phyloP scores from a whole-genome alignment of 2,888 invertebrate species.

The Meiosimyza platycephala region DNA sequence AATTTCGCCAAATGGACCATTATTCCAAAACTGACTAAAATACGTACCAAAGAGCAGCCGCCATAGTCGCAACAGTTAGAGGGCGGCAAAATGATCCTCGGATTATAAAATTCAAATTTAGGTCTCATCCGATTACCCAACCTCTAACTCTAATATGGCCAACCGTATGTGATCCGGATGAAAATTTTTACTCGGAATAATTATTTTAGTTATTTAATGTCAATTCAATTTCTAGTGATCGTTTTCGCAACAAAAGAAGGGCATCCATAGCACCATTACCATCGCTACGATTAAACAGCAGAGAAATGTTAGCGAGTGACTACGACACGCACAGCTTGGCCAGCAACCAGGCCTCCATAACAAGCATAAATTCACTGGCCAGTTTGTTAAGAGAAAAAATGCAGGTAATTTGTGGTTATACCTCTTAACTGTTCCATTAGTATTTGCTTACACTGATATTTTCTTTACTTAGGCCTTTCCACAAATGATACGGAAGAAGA shows the following conservation, averaged over 20 bases:
- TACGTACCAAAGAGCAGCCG: too few relatives aligned
- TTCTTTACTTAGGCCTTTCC: slow-evolving; percentile 74
- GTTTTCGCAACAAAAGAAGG: slow-evolving; percentile 73
- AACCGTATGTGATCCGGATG: too few relatives aligned
- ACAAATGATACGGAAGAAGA: slow-evolving; percentile 78
- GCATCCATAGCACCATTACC: slow-evolving; percentile 74
- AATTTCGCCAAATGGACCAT: too few relatives aligned
- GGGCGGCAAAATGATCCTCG: too few relatives aligned
- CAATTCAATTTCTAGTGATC: slow-evolving; percentile 69
- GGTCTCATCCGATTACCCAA: too few relatives aligned
- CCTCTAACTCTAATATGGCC: too few relatives aligned
- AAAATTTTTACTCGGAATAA: too few relatives aligned
- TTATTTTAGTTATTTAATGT: too few relatives aligned
- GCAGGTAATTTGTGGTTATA: slow-evolving; percentile 70
- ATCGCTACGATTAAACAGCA: slow-evolving; percentile 69
- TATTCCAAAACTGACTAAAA: too few relatives aligned
- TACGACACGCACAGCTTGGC: slow-evolving; percentile 66
- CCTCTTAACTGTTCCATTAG: neutral
- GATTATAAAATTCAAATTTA: too few relatives aligned
- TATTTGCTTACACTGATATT: neutral
- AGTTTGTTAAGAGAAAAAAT: slow-evolving; percentile 85
- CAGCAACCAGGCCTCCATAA: slow-evolving; percentile 76
- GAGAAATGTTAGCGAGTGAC: slow-evolving; percentile 71
- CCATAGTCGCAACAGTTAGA: too few relatives aligned
- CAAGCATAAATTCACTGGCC: slow-evolving; percentile 86